Evolutionary conservation across 1,140 invertebrate species (phyloP).

Genomic region (Drosophila leontia): DNA sequence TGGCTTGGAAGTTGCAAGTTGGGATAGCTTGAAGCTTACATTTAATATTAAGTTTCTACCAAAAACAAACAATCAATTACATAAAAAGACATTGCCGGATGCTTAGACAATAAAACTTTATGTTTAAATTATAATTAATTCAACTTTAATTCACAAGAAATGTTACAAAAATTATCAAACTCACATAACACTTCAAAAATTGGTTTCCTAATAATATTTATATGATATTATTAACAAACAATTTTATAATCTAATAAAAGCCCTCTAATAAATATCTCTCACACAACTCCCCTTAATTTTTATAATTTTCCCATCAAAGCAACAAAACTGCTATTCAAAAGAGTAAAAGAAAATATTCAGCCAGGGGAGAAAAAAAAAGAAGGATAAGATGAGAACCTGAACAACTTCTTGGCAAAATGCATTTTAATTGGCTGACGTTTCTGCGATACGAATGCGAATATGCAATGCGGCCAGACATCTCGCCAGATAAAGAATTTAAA

Average conservation of each 20-base stretch:
- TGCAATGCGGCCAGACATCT: constrained; percentile 79
- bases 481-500: constrained; percentile 81
- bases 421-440: constrained; percentile 80
- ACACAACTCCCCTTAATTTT: constrained; percentile 6
- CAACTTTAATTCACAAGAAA: no score
- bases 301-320: constrained; percentile 28
- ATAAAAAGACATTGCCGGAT: not conserved
- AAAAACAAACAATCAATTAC: not conserved
- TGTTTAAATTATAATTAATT: no score
- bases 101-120: no score
- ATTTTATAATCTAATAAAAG: not conserved
- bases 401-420: constrained; percentile 72
- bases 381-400: constrained; percentile 35
- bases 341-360: constrained; percentile 27
- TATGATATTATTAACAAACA: not conserved
- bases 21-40: not conserved
- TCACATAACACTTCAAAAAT: no score
- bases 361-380: not conserved
- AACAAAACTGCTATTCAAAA: constrained; percentile 41
- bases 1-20: not conserved
- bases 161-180: no score
- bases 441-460: constrained; percentile 62
- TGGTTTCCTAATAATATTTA: no score
- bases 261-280: not conserved
- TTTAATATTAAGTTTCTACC: not conserved